Evolutionary conservation across 2,797 vertebrate genomes (phyloP).

Genomic region (Eremophila alpestris): DNA sequence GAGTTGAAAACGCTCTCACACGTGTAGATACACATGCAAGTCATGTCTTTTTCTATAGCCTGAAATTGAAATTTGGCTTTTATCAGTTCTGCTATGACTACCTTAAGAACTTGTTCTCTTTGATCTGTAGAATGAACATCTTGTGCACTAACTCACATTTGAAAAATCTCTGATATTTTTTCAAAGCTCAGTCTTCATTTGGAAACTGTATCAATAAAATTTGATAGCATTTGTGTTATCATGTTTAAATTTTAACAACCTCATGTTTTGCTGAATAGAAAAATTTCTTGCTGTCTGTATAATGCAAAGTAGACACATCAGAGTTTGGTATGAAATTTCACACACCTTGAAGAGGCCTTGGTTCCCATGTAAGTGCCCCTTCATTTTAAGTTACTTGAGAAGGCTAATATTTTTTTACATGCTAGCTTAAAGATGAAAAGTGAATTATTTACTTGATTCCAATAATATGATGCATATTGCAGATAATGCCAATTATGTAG

Average conservation of each 20-base stretch:
- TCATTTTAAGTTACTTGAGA: not conserved
- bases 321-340: not conserved
- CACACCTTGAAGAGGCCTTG: not conserved
- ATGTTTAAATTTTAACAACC: not conserved
- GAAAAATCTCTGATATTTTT: not conserved
- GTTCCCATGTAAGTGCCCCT: not conserved
- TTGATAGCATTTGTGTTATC: not conserved
- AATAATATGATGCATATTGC: not conserved
- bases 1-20: not conserved
- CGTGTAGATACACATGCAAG: not conserved
- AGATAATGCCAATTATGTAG: not conserved
- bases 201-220: not conserved
- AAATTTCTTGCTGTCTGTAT: not conserved
- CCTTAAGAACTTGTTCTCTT: not conserved
- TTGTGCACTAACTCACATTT: not conserved
- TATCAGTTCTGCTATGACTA: not conserved
- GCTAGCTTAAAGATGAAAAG: not conserved
- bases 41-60: not conserved
- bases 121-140: not conserved
- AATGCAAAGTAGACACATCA: not conserved
- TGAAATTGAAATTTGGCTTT: not conserved
- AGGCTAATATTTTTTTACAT: not conserved
- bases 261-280: not conserved
- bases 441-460: not conserved
- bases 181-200: not conserved